These are phyloP conservation scores for Alouatta palliata DNA, from an alignment of 2,113 vertebrate genomes.

Conservation along the genomic window DNA sequence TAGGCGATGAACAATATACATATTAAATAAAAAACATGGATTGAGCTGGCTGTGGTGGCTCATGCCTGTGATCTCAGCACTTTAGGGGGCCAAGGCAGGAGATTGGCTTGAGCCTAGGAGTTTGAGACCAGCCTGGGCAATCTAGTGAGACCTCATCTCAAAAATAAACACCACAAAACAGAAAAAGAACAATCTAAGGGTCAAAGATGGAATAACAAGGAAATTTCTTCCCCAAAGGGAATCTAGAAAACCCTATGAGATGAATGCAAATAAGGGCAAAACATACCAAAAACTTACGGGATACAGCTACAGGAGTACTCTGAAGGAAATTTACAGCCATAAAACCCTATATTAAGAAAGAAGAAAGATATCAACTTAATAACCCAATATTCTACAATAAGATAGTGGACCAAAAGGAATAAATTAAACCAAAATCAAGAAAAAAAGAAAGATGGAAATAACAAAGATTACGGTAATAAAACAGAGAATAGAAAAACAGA, in stretches of 20 bases:
- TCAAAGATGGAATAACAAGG: neutral
- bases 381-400: neutral
- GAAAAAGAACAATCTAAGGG: neutral
- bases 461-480: neutral
- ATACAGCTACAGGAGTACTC: neutral
- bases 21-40: neutral
- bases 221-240: neutral
- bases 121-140: no score
- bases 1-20: neutral
- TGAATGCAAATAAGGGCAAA: neutral
- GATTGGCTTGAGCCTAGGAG: no score
- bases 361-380: neutral
- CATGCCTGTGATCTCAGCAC: no score
- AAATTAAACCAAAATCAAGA: neutral
- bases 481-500: neutral
- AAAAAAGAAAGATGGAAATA: neutral
- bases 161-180: neutral
- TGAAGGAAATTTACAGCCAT: neutral
- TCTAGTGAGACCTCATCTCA: no score
- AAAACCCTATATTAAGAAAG: neutral
- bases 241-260: neutral
- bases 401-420: neutral
- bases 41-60: no score
- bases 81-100: no score
- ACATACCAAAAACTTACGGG: neutral